Base-by-base conservation (phyloP, 2,113 vertebrate species). In the Miniopterus natalensis region DNA sequence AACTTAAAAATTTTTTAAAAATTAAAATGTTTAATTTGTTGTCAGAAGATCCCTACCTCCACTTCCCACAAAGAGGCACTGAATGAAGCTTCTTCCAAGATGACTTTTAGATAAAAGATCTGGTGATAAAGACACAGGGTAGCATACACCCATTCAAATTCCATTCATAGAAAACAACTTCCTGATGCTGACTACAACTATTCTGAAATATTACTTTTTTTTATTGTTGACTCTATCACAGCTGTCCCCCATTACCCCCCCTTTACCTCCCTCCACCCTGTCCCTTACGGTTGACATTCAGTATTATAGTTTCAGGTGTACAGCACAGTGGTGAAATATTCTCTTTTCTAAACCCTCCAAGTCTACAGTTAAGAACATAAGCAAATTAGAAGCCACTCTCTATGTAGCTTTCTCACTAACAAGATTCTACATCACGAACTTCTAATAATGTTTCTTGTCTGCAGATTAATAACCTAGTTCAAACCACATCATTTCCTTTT, bases 401-500 rank as follows among this genome's bases (percentile, higher is more conserved):
- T 31, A 40, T 1, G 5, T 7, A 57, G 92, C 27, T 55, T 93
- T 55, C 59, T 65, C 18, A 49, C 51, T 66, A 90, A 92, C 55
- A 91, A 78, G 95, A 90, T 73, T 71, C 49, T 49, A 77, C 57
- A 84, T 74, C 66, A 74, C 61, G 71, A 77, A 94, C 15, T 63
- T 90, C 90, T 66, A 92, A n/a, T 45, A 74, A 84, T 86, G 94
- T 70, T 94, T 95, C 31, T 94, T 95, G 71, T 75, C 79, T 80
- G 75, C 71, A 93, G 85, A 94, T 83, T 78, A 94, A 93, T 42
- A 90, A 25, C 29, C 83, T 75, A 73, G 95, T 77, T 91, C 84
- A 81, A 92, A 96, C 95, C 84, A 96, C 83, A 89, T 88, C 95
- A 89, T 80, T 78, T 79, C 93, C 51, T 92, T 92, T 95, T 95